Percentiles rank a stretch among this genome's conserved stretches.
These are phyloP conservation scores for Holcopasites calliopsidis DNA, from an alignment of 1,140 invertebrate species.

Conservation along the genomic window DNA sequence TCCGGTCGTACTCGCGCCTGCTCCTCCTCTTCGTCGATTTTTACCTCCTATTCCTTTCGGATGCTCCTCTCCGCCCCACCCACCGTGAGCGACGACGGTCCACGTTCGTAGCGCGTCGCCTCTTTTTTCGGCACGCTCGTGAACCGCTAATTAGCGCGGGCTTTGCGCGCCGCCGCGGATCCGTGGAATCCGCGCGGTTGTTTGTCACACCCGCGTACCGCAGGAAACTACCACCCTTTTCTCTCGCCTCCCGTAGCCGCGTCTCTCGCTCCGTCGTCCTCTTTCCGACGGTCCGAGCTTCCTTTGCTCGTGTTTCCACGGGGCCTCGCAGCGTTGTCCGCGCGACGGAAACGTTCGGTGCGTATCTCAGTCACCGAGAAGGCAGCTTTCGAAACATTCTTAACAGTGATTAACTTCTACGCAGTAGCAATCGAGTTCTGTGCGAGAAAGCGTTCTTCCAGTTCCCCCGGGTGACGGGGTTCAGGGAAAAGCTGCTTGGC, in stretches of 20 bases:
- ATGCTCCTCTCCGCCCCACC: not conserved
- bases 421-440: no score
- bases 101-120: conserved; percentile 43
- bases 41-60: conserved; percentile 26
- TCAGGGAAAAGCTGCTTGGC: no score
- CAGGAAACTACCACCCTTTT: conserved; percentile 50
- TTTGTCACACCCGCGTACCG: conserved; percentile 71
- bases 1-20: not conserved
- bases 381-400: no score
- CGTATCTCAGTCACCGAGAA: no score
- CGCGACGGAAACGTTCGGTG: no score
- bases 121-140: conserved; percentile 65
- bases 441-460: no score
- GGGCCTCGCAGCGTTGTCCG: no score
- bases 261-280: no score
- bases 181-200: conserved; percentile 73
- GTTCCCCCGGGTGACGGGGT: no score
- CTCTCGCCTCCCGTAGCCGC: not conserved
- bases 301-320: not conserved
- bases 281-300: not conserved
- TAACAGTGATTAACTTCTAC: no score
- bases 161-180: conserved; percentile 70
- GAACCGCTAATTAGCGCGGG: conserved; percentile 74
- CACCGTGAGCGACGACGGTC: not conserved
- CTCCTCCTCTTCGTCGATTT: conserved; percentile 1